phyloP scores from a whole-genome alignment of 2,888 invertebrate species.

The Himalopsyche anomala region DNA sequence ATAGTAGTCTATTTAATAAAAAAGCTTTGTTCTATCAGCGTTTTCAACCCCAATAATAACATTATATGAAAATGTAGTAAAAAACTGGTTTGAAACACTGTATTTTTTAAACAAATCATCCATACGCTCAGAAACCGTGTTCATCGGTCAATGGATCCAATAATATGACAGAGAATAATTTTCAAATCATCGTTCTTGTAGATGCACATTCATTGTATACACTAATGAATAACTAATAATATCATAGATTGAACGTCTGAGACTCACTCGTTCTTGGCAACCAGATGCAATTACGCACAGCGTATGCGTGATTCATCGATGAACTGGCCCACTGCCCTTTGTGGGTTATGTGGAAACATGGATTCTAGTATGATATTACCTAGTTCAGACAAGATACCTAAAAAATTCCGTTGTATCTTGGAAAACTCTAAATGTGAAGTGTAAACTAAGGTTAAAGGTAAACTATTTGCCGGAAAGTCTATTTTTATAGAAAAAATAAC shows the following conservation, averaged over 20 bases:
- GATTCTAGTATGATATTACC: slow-evolving; percentile 9
- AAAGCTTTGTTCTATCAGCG: too few relatives aligned
- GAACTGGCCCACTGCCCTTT: slow-evolving; percentile 61
- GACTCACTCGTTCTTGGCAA: slow-evolving; percentile 12
- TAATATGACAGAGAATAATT: neutral
- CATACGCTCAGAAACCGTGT: neutral
- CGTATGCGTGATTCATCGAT: slow-evolving; percentile 59
- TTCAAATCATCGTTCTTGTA: slow-evolving; percentile 6
- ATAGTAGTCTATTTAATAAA: too few relatives aligned
- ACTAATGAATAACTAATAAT: slow-evolving; percentile 38
- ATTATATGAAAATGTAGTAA: neutral
- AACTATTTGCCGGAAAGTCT: too few relatives aligned
- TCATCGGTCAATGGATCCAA: slow-evolving; percentile 5
- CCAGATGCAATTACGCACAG: slow-evolving; percentile 60
- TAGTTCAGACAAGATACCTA: too few relatives aligned
- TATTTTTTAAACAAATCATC: neutral
- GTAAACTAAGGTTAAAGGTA: too few relatives aligned
- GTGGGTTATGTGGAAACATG: slow-evolving; percentile 48
- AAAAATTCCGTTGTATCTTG: too few relatives aligned
- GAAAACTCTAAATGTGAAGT: too few relatives aligned
- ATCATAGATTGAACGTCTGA: slow-evolving; percentile 16
- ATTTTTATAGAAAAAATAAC: too few relatives aligned
- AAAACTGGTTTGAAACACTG: neutral
- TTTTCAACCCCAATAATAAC: too few relatives aligned
- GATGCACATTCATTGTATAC: slow-evolving; percentile 11